phyloP scores from a whole-genome alignment of 2,797 vertebrate species.

The Notamacropus eugenii region DNA sequence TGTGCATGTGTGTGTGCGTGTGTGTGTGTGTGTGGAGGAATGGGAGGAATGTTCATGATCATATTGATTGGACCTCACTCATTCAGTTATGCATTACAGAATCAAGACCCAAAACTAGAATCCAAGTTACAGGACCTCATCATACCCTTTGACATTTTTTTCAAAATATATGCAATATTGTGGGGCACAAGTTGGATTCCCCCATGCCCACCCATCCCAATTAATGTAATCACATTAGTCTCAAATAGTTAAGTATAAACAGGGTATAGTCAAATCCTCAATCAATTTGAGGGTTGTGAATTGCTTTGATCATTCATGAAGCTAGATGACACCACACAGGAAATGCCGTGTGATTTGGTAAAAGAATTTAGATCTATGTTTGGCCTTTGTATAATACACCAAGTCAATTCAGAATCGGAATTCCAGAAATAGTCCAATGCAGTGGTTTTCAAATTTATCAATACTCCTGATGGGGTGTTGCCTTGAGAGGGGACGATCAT shows the following conservation, averaged over 20 bases:
- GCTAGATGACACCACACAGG: not conserved
- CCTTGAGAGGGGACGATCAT: not conserved
- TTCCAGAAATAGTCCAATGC: not conserved
- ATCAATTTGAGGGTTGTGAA: not conserved
- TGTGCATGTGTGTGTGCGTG: not conserved
- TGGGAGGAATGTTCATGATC: not conserved
- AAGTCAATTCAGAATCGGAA: not conserved
- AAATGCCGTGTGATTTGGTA: not conserved
- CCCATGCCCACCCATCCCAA: not conserved
- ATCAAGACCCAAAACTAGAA: not conserved
- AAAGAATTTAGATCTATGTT: not conserved
- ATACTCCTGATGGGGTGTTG: not conserved
- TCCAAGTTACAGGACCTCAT: not conserved
- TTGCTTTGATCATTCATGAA: not conserved
- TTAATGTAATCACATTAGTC: not conserved
- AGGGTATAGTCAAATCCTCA: not conserved
- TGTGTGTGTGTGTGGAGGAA: not conserved
- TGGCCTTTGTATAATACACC: not conserved
- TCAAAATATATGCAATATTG: not conserved
- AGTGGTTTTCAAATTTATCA: not conserved
- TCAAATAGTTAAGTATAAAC: not conserved
- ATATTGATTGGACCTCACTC: not conserved
- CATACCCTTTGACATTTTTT: not conserved
- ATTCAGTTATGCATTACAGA: not conserved
- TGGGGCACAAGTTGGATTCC: not conserved